A percentile compares a stretch with the other conserved stretches of the same genome.
These are phyloP conservation scores for Trisateles emortualis DNA, from an alignment of 2,888 invertebrate genomes.

Conservation along the genomic window DNA sequence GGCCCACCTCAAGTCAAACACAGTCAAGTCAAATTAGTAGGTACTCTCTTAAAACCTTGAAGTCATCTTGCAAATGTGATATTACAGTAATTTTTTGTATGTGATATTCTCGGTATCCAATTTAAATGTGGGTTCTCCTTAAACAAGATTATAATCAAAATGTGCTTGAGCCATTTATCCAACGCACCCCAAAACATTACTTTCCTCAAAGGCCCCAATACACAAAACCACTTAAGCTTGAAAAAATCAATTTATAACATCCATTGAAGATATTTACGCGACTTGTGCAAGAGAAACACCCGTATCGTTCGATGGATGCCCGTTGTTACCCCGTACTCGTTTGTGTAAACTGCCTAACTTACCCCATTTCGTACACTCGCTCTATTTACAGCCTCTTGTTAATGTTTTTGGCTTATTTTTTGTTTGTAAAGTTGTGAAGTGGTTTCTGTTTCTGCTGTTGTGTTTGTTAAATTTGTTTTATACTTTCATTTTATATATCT, in stretches of 20 bases:
- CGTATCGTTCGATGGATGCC: slow-evolving; percentile 39
- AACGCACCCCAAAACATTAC: neutral
- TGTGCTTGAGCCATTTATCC: neutral
- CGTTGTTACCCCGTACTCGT: no score
- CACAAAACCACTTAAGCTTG: slow-evolving; percentile 20
- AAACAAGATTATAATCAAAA: slow-evolving; percentile 2
- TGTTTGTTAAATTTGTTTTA: slow-evolving; percentile 1
- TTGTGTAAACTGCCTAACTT: slow-evolving; percentile 46
- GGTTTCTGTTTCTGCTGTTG: slow-evolving; percentile 11
- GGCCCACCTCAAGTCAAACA: no score
- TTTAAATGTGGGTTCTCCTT: no score
- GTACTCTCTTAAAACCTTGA: no score
- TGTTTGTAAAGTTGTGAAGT: slow-evolving; percentile 27
- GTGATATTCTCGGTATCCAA: no score
- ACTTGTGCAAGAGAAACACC: slow-evolving; percentile 43
- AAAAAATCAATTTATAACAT: slow-evolving; percentile 41
- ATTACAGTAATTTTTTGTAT: no score
- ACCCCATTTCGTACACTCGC: slow-evolving; percentile 39
- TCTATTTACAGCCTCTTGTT: slow-evolving; percentile 46
- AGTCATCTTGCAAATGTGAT: no score
- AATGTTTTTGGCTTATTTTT: slow-evolving; percentile 39
- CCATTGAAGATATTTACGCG: slow-evolving; percentile 47
- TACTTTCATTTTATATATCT: neutral
- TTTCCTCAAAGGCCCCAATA: slow-evolving; percentile 1
- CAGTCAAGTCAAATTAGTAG: no score